Conservation (phyloP, 2,797 vertebrate species). For the Sparus aurata region DNA sequence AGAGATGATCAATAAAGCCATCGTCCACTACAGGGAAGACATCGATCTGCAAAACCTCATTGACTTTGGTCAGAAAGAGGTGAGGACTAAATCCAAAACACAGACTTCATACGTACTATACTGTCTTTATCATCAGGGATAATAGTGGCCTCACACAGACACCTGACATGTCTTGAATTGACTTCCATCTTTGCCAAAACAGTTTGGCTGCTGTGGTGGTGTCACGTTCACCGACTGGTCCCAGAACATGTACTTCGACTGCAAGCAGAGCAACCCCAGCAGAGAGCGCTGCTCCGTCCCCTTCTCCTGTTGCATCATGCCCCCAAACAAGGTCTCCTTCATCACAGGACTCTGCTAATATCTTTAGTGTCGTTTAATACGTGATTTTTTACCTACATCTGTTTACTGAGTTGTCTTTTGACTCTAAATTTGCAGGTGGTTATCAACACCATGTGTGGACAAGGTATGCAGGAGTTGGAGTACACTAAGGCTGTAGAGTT, state of each 20-base stretch:
- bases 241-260: conserved; percentile 96
- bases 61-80: conserved; percentile 95
- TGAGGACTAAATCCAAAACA: conserved; percentile 48
- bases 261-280: conserved; percentile 88
- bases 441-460: conserved; percentile 96
- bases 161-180: not conserved
- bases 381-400: not conserved
- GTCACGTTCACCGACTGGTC: conserved; percentile 94
- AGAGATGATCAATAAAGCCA: conserved; percentile 88
- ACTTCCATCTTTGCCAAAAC: conserved; percentile 34
- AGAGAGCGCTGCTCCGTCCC: conserved; percentile 94
- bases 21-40: conserved; percentile 94
- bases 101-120: not conserved
- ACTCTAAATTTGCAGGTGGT: conserved; percentile 80
- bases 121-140: conserved; percentile 6
- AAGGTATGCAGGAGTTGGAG: conserved; percentile 85
- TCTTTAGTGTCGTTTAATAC: accelerated
- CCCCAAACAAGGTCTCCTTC: conserved; percentile 80
- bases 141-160: not conserved
- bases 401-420: not conserved
- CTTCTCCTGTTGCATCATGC: conserved; percentile 92
- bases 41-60: conserved; percentile 96
- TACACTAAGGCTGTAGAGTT: conserved; percentile 81
- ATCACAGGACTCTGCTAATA: no score
- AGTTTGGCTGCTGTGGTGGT: conserved; percentile 95